Conservation (phyloP, 2,113 vertebrate species). For the Fregetta grallaria region DNA sequence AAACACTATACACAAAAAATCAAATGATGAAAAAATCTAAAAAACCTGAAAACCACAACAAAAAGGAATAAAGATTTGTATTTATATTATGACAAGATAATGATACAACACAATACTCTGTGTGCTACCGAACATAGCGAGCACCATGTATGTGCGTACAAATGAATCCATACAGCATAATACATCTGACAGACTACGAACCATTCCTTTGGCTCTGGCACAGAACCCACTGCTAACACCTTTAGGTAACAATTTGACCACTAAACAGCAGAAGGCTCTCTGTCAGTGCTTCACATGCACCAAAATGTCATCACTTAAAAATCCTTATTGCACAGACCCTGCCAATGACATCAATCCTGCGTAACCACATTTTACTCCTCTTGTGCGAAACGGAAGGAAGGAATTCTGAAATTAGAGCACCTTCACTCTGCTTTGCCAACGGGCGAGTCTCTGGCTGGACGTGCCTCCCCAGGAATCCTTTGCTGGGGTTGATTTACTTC, state of each 20-base stretch:
- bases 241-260: neutral
- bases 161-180: conserved; percentile 70
- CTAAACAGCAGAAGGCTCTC: neutral
- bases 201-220: conserved; percentile 77
- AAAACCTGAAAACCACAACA: conserved; percentile 3
- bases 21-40: neutral
- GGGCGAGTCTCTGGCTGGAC: neutral
- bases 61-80: conserved; percentile 87
- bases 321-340: neutral
- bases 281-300: neutral
- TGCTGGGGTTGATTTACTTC: neutral
- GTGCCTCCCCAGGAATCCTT: neutral
- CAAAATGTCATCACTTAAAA: neutral
- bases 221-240: conserved; percentile 72
- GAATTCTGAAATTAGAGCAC: neutral
- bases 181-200: conserved; percentile 74
- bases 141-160: conserved; percentile 71
- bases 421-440: neutral
- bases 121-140: conserved; percentile 71
- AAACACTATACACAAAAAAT: neutral
- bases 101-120: conserved; percentile 77
- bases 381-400: neutral
- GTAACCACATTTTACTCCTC: neutral
- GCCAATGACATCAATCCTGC: neutral
- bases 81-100: conserved; percentile 89